Base-by-base conservation (phyloP, 2,113 vertebrate species). In the Nothobranchius kuhntae region DNA sequence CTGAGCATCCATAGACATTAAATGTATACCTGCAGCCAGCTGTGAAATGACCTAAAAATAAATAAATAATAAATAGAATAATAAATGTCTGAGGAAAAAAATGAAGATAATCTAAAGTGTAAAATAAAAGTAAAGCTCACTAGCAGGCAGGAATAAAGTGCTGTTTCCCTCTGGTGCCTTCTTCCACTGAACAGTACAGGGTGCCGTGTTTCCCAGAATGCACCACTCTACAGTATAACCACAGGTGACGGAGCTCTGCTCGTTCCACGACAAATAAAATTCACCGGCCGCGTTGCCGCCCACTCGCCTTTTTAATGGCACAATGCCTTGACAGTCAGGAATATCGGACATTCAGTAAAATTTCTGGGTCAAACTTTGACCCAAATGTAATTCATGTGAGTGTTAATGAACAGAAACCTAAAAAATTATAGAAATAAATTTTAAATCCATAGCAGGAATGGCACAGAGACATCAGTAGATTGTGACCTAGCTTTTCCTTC, bases 191-290 rank as follows among this genome's bases (percentile, higher is more conserved):
- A 90, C 24, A 12, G 3, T 17, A 57, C 84, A 82, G 17, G 74
- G 46, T 7, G 2, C 46, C 1, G 0, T 13, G 5, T 24, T 47
- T 74, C 81, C 78, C 62, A 50, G 12, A 24, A 13, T 9, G 73
- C 79, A 91, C 91, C 91, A 91, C 48, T 91, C 87, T 51, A 91
- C 77, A 3, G 60, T 81, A 38, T 90, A 89, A 14, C 84, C 87
- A 77, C 90, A 91, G 8, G 84, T 81, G 53, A 72, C 64, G 7
- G 15, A 45, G 9, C 70, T 65, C 38, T 61, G 30, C 2, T 55
- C 1, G 0, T 53, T 36, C 89, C 91, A 92, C 9, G 67, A 61
- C 52, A 92, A 68, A 42, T 40, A 47, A 46, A 91, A 85, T 30
- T 78, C 85, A 10, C 68, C 50, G 9, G 7, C 14, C 4, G 26